Base-by-base conservation (phyloP, 1,140 invertebrate genomes). In the Drosophila busckii region DNA sequence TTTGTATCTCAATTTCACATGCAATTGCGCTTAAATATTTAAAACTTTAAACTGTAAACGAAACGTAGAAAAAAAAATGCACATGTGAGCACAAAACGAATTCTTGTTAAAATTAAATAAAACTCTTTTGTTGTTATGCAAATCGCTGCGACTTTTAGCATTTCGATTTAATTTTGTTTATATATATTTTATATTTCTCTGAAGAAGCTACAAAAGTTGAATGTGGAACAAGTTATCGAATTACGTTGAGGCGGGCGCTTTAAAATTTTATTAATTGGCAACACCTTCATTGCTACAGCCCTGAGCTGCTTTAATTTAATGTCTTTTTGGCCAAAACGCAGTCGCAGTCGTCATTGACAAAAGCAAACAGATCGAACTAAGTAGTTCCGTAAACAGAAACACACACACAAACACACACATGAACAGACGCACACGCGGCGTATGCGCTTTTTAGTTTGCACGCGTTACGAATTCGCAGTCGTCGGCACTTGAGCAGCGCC, bases 291-390 rank as follows among this genome's bases (percentile, higher is more conserved):
- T 59, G 64, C 50, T 60, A n/a, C 65, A 70, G 64, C 75, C 73
- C 75, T 78, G 73, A 78, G 64, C 73, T 59, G 73, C 73, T 78
- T 80, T n/a, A n/a, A 82, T 73, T 73, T 63, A 80, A 73, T 78
- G 68, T 56, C 67, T 69, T 56, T 49, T 42, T 50, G 23, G 32
- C 9, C 32, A 55, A 55, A n/a, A 41, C 13, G 13, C 44, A 26
- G 38, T 29, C 46, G 49, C 49, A 54, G 50, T 20, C 28, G n/a
- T 25, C 37, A 40, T 32, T 10, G 19, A n/a, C 28, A 16, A 15
- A 23, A 13, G 28, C 4, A 7, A 16, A 41, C 16, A 34, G 22
- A 26, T 31, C 55, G 38, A 54, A 40, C 25, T 54, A n/a, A n/a
- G n/a, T n/a, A 34, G 28, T 62, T 62, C 59, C 59, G 59, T 49